Evolutionary conservation across 2,113 vertebrate genomes (phyloP).

Genomic region (Phylloscopus trochilus): DNA sequence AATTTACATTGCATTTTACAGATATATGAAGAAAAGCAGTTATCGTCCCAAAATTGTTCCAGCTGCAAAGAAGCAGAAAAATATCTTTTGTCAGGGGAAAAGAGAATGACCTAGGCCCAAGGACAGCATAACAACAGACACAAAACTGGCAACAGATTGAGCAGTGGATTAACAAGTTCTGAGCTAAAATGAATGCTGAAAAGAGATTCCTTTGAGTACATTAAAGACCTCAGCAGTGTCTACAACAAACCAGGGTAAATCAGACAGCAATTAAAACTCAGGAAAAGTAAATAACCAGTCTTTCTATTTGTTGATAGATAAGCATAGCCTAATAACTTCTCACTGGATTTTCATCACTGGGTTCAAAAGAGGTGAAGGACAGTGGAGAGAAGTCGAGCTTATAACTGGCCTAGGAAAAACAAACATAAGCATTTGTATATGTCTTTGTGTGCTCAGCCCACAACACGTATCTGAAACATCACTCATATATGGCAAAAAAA

Average conservation of each 20-base stretch:
- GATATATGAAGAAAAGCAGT: background rate
- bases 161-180: background rate
- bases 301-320: background rate
- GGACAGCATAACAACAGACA: background rate
- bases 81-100: background rate
- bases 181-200: background rate
- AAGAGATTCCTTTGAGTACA: background rate
- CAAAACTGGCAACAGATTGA: background rate
- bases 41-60: background rate
- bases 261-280: background rate
- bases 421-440: background rate
- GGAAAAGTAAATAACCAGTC: background rate
- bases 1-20: background rate
- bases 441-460: background rate
- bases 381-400: background rate
- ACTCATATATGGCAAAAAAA: background rate
- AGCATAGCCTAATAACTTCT: background rate
- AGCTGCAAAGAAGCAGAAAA: background rate
- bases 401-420: background rate
- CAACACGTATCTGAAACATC: background rate
- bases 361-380: background rate
- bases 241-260: background rate
- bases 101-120: background rate
- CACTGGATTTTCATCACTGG: background rate
- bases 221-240: background rate